Evolutionary conservation across 1,140 invertebrate species (phyloP), one percentile per base, ranked within the genome.

Genomic region (Oncopodura yosiiana): DNA sequence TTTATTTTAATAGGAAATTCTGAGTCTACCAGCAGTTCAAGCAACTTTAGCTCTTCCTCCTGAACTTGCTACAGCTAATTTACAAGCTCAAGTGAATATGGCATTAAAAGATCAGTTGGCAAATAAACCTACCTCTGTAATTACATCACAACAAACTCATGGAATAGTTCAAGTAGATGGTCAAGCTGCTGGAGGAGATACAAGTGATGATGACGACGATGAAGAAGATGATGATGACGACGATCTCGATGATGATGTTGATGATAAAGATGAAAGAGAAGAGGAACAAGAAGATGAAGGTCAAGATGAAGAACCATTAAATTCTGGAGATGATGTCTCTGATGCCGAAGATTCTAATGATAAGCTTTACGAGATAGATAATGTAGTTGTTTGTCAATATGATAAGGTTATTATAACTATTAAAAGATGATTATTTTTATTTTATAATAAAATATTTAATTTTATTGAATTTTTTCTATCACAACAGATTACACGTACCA

Each of bases 321-420:
- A 96, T 73, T 94, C 91, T 16, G 91, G 83, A 64, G 91, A 94
- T 72, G 94, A 97, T 77, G 89, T 95, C 0, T 94, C 91, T 52
- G 94, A 98, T 37, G 56, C 51, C 69, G 94, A 96, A 66, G 94
- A 98, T 71, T 84, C 90, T 1, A 78, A 81, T 56, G 93, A 94
- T 69, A 76, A 58, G 26, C 65, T 97, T 67, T 97, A 96, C 75
- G 94, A 97, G 66, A 94, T 94, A 43, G 94, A 97, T 60, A 96
- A 98, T 78, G 92, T 99, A 50, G 91, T 99, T 58, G 94, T 99
- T 27, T 99, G 95, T 71, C 95, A 99, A 69, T 99, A 97, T 77
- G 94, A 98, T 74, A 98, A 98, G 78, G 87, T 89, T 73, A 69
- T 49, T 64, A 53, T 4, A 0, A 14, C 3, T 34, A 0, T 24